A percentile compares a stretch with the other conserved stretches of the same genome.
phyloP scores from a whole-genome alignment of 2,888 invertebrate species.

The Platycheirus albimanus region DNA sequence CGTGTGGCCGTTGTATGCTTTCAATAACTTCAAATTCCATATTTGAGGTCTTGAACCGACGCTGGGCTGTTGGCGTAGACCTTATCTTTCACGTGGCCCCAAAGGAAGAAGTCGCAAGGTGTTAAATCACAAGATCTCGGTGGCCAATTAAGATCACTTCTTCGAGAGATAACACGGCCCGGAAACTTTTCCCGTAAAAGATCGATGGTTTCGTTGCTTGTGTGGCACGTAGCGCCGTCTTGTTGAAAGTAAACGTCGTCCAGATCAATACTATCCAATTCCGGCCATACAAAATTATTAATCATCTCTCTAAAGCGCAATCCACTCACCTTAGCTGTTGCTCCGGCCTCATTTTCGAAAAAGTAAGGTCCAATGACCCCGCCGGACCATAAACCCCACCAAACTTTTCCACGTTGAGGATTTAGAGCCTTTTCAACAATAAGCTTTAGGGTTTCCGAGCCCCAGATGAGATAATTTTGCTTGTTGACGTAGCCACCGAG shows the following conservation, averaged over 20 bases:
- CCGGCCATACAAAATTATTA: neutral
- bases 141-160: neutral
- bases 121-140: constrained; percentile 1
- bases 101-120: constrained; percentile 1
- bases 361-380: constrained; percentile 4
- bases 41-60: constrained; percentile 1
- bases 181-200: constrained; percentile 2
- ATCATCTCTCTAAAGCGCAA: constrained; percentile 3
- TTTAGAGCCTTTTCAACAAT: no score
- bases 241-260: constrained; percentile 16
- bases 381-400: constrained; percentile 2
- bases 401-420: no score
- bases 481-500: no score
- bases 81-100: constrained; percentile 1
- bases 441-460: no score
- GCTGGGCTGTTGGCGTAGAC: constrained; percentile 4
- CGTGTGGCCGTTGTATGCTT: no score
- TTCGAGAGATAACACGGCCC: neutral
- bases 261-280: constrained; percentile 1
- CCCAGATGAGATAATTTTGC: no score
- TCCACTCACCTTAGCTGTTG: neutral
- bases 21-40: no score
- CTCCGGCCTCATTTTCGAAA: constrained; percentile 1
- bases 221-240: constrained; percentile 41
- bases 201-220: constrained; percentile 2